Evolutionary conservation across 2,888 invertebrate genomes (phyloP).

Genomic region (Dioctria rufipes): DNA sequence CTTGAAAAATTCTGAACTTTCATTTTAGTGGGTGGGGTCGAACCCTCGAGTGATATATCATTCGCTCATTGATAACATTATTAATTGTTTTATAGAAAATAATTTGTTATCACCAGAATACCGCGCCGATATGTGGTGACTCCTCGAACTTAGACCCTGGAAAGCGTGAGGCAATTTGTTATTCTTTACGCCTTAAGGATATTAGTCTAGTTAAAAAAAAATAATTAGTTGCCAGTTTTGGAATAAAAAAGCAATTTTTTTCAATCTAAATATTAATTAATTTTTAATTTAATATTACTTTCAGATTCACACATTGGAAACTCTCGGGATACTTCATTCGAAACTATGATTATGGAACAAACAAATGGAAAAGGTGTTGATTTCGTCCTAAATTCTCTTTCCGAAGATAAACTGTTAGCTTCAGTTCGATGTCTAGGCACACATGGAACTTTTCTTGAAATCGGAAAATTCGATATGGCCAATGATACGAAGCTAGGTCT

Average conservation of each 20-base stretch:
- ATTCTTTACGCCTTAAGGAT: too few relatives aligned
- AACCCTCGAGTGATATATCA: too few relatives aligned
- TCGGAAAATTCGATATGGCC: slow-evolving; percentile 87
- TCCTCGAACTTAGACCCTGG: too few relatives aligned
- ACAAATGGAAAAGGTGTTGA: slow-evolving; percentile 93
- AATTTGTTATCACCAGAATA: too few relatives aligned
- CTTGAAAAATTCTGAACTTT: too few relatives aligned
- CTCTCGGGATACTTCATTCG: slow-evolving; percentile 89
- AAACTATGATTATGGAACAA: slow-evolving; percentile 83
- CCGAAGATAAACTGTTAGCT: slow-evolving; percentile 90
- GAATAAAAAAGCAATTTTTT: not conserved
- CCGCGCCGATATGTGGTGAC: too few relatives aligned
- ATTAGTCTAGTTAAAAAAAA: too few relatives aligned
- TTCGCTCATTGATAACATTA: too few relatives aligned
- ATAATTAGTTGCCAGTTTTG: not conserved
- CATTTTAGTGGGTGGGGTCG: too few relatives aligned
- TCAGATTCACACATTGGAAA: slow-evolving; percentile 82
- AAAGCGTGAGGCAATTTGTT: too few relatives aligned
- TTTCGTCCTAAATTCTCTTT: slow-evolving; percentile 90
- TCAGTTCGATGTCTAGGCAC: slow-evolving; percentile 76
- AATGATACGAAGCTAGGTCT: slow-evolving; percentile 78
- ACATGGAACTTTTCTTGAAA: slow-evolving; percentile 84
- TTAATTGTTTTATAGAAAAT: too few relatives aligned
- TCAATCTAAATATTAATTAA: not conserved
- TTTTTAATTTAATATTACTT: slow-evolving; percentile 62